Evolutionary conservation across 2,888 invertebrate genomes (phyloP), one percentile per base, ranked within the genome.

Genomic region (Smittia sp.): DNA sequence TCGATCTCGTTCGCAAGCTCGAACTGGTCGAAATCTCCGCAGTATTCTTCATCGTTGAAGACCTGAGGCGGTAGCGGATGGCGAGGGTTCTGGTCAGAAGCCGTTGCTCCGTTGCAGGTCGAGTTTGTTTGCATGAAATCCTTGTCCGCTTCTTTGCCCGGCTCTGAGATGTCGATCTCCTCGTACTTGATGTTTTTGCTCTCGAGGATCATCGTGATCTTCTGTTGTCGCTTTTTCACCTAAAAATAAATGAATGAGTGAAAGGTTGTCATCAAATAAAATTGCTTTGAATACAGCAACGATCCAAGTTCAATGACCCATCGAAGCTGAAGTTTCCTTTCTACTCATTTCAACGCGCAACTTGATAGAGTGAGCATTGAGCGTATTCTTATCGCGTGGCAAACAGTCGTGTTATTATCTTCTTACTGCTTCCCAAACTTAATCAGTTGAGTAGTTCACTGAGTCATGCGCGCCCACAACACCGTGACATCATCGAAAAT

Each of bases 141-240:
- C 83, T 94, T 93, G 77, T 93, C 91, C 75, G 88, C 84, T 82
- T 96, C 96, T 80, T 89, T 90, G 70, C 92, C 94, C 18, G 97
- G 96, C 81, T 96, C 96, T 68, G 97, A 92, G 79, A 98, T 96
- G 83, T 98, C 98, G 79, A 98, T 90, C 75, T 89, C 85, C 81
- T 94, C 91, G 83, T 95, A 96, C 78, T 90, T 88, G 77, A 98
- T 91, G 82, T 86, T 89, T 86, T 94, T 93, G 77, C 96, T 93
- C 80, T 96, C 95, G 79, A 98, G 84, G 79, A 96, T 93, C 91
- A 97, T 93, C 78, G 93, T 83, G 74, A 98, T 94, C 76, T 96
- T 88, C 81, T 96, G 95, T 82, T 98, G 97, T 78, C 95, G 88
- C 83, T 97, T 98, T 84, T 96, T 96, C 76, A 98, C 94, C 98